phyloP scores from a whole-genome alignment of 1,140 invertebrate genomes.

The Pachyrhynchus sulphureomaculatus region DNA sequence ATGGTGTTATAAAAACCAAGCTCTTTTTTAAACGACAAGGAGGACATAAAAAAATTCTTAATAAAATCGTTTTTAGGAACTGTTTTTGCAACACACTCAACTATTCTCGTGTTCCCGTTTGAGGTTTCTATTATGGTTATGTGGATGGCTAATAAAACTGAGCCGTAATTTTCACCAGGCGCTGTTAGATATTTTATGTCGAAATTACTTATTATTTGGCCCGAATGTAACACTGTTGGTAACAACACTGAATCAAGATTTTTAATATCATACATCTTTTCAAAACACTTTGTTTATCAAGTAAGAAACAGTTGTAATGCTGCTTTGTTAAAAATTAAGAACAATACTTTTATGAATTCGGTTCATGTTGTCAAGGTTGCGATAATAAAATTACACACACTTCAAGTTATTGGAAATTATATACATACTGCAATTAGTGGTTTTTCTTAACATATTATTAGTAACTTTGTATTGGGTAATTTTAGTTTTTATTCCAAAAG shows the following conservation, averaged over 20 bases:
- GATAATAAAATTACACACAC: too few relatives aligned
- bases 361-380: too few relatives aligned
- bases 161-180: constrained; percentile 47
- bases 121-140: constrained; percentile 29
- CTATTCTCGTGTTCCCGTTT: constrained; percentile 41
- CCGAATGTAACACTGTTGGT: not conserved
- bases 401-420: too few relatives aligned
- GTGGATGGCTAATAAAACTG: constrained; percentile 43
- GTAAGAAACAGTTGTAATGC: too few relatives aligned
- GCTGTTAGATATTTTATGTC: constrained; percentile 34
- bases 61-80: constrained; percentile 58
- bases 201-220: not conserved
- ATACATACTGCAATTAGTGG: too few relatives aligned
- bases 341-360: too few relatives aligned
- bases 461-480: too few relatives aligned
- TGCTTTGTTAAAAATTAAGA: too few relatives aligned
- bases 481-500: too few relatives aligned
- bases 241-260: not conserved
- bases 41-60: constrained; percentile 53
- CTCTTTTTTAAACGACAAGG: constrained; percentile 59
- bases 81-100: constrained; percentile 57
- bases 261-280: not conserved
- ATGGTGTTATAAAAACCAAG: constrained; percentile 56
- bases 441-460: too few relatives aligned
- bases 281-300: too few relatives aligned